Evolutionary conservation across 2,113 vertebrate genomes (phyloP).

Genomic region (Cnemophilus loriae): DNA sequence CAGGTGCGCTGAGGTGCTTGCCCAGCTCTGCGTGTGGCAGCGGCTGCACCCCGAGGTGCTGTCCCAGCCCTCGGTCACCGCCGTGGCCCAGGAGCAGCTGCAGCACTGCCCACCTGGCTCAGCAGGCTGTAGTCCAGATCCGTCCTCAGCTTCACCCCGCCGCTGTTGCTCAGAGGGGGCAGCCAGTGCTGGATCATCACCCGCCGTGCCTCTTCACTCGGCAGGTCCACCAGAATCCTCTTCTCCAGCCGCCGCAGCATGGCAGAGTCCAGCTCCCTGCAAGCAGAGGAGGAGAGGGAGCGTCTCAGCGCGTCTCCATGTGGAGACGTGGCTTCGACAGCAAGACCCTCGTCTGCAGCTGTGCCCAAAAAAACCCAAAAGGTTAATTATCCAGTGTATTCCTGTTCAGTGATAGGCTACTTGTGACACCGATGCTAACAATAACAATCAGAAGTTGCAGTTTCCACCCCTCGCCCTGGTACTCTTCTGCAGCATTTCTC

Average conservation of each 20-base stretch:
- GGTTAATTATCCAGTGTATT: neutral
- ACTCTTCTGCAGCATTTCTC: neutral
- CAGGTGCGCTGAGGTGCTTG: neutral
- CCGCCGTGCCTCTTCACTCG: constrained; percentile 77
- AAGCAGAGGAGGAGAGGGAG: neutral
- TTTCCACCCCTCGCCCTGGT: neutral
- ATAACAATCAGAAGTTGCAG: neutral
- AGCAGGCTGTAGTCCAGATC: constrained; percentile 81
- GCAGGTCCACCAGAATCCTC: constrained; percentile 90
- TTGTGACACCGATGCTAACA: neutral
- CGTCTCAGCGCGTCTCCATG: fast-evolving
- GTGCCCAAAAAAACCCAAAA: neutral
- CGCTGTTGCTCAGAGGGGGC: constrained; percentile 79
- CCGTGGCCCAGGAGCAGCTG: neutral
- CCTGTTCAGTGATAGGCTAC: fast-evolving
- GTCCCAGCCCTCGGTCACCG: fast-evolving
- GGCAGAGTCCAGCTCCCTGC: constrained; percentile 91
- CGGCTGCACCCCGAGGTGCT: fast-evolving
- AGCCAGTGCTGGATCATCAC: constrained; percentile 93
- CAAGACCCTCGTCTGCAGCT: neutral
- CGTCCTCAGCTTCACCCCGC: constrained; percentile 78
- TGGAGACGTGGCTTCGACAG: fast-evolving
- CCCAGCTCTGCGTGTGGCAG: fast-evolving
- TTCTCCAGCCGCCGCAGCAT: constrained; percentile 94
- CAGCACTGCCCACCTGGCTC: constrained; percentile 70